Base-by-base conservation (phyloP, 2,797 vertebrate species). In the Agapornis canus region DNA sequence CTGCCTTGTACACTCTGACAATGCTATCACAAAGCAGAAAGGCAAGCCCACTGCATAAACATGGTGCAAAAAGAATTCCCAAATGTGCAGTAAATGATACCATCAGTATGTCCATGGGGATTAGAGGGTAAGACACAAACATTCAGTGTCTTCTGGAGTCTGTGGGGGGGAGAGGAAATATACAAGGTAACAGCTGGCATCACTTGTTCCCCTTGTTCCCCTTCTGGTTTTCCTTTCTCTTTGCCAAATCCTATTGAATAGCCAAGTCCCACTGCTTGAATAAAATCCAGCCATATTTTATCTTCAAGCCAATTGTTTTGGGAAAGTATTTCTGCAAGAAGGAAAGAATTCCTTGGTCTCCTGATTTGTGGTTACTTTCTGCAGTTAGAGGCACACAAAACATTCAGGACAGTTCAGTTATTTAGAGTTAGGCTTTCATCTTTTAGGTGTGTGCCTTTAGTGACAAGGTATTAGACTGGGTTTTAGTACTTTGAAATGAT, bases 151-250 rank as follows among this genome's bases (percentile, higher is more conserved):
- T 83, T 47, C 59, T 52, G 87, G 63, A 88, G 49, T 88, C 26
- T 32, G 43, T n/a, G 19, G 10, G n/a, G 59, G 52, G 31, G 23
- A 39, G 35, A 57, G 32, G 60, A 92, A 60, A 73, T 86, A 29
- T 1, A 0, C 29, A 68, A 63, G 90, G 65, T 76, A 73, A 40
- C 91, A 94, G 84, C 79, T 86, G 90, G 59, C 49, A 86, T 89
- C 75, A 9, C 72, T 86, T 79, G 65, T 69, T 94, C 73, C 70
- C 54, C 54, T 57, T 35, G 21, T 35, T 57, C 56, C 22, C 56
- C 63, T 87, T 91, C 77, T 76, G 57, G 51, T 48, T 86, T 94
- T 95, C 75, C 71, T 89, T 90, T 92, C 59, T 93, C 37, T 86
- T 88, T 92, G 73, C 77, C 89, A 91, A 88, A 70, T 79, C 45